Conservation (phyloP, 2,113 vertebrate genomes). For the Alectura lathami region DNA sequence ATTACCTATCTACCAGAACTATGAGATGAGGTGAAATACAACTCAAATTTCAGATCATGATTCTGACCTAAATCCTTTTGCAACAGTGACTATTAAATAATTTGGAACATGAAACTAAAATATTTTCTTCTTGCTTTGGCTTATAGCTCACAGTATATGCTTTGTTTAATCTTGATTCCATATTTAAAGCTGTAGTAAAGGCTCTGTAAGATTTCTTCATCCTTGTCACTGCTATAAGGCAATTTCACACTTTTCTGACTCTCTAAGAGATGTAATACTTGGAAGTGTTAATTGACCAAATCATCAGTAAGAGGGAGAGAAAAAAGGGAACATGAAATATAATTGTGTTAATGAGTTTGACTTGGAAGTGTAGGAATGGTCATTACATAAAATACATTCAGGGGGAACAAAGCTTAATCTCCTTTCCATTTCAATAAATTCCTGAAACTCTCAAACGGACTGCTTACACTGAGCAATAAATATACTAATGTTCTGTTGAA, state of each 20-base stretch:
- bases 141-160: background rate
- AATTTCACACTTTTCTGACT: constrained; percentile 74
- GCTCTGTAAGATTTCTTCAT: constrained; percentile 59
- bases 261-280: constrained; percentile 65
- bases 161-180: constrained; percentile 58
- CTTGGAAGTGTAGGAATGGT: constrained; percentile 20
- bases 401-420: constrained; percentile 6
- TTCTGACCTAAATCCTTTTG: background rate
- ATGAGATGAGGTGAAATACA: background rate
- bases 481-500: background rate
- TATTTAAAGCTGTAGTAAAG: constrained; percentile 6
- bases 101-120: background rate
- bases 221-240: constrained; percentile 53
- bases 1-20: background rate
- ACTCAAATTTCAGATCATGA: background rate
- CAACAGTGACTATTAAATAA: background rate
- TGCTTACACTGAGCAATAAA: background rate
- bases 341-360: constrained; percentile 31
- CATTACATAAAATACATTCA: constrained; percentile 24
- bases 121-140: background rate
- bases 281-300: constrained; percentile 74
- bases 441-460: background rate
- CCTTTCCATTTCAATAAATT: background rate
- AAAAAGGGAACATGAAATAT: constrained; percentile 37
- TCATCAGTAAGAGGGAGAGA: constrained; percentile 36